A percentile compares a stretch with the other conserved stretches of the same genome.
Evolutionary conservation across 2,888 invertebrate species (phyloP).

Genomic region (Trachelus tabidus): DNA sequence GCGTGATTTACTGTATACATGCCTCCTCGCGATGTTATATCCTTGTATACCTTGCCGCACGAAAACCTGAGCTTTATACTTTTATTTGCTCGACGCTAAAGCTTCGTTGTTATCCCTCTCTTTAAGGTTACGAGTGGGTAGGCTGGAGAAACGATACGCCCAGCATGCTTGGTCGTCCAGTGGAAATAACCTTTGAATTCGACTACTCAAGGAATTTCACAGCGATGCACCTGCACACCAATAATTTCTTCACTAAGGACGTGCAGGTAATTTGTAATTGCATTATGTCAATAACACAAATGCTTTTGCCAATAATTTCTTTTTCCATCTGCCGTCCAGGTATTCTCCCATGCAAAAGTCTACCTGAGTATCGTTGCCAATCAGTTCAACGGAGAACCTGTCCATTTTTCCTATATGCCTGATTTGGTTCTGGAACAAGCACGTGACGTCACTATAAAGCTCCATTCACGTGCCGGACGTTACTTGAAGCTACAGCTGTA

Average conservation of each 20-base stretch:
- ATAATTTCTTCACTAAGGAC: conserved; percentile 82
- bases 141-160: conserved; percentile 82
- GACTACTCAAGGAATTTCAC: conserved; percentile 82
- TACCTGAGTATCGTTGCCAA: conserved; percentile 79
- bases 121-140: conserved; percentile 83
- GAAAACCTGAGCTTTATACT: not conserved
- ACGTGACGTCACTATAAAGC: conserved; percentile 83
- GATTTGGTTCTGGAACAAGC: conserved; percentile 82
- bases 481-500: conserved; percentile 82
- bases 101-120: conserved; percentile 12
- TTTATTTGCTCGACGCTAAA: not conserved
- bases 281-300: not conserved
- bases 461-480: conserved; percentile 80
- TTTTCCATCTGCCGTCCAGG: conserved; percentile 65
- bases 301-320: not conserved
- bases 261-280: conserved; percentile 71
- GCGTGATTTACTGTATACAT: conserved; percentile 20
- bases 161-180: conserved; percentile 72
- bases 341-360: conserved; percentile 81
- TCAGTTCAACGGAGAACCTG: conserved; percentile 77
- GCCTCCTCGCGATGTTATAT: conserved; percentile 1
- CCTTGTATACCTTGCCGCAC: not conserved
- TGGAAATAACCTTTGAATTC: conserved; percentile 84
- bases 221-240: conserved; percentile 78
- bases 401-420: conserved; percentile 81